Conservation (phyloP, 2,797 vertebrate genomes). For the Argya squamiceps region DNA sequence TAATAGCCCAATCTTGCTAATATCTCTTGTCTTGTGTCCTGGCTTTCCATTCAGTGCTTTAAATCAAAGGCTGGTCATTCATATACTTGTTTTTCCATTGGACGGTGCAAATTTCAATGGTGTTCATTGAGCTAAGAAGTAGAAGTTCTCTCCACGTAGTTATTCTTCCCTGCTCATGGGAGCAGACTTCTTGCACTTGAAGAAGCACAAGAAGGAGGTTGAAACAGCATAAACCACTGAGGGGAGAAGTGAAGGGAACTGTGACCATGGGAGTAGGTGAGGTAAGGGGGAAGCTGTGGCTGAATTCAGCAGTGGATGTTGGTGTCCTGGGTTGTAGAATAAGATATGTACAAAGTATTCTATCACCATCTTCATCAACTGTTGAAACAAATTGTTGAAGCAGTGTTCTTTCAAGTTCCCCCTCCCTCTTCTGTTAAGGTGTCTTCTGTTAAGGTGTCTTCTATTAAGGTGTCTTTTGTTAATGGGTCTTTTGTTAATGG, state of each 20-base stretch:
- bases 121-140: not conserved
- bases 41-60: not conserved
- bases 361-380: too few species aligned
- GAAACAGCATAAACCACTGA: not conserved
- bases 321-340: too few species aligned
- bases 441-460: too few species aligned
- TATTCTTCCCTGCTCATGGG: not conserved
- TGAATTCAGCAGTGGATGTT: not conserved
- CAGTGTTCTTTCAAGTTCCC: too few species aligned
- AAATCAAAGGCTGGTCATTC: not conserved
- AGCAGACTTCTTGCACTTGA: not conserved
- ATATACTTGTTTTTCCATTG: not conserved
- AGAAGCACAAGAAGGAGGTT: not conserved
- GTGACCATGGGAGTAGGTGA: not conserved
- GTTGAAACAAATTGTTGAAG: too few species aligned
- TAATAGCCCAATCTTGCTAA: not conserved
- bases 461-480: too few species aligned
- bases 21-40: not conserved
- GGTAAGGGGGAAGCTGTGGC: not conserved
- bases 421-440: too few species aligned
- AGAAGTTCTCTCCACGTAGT: not conserved
- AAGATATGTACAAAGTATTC: too few species aligned
- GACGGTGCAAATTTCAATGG: not conserved
- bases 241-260: not conserved
- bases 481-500: too few species aligned